Base-by-base conservation (phyloP, 2,888 invertebrate species). In the Melinopterus prodromus region DNA sequence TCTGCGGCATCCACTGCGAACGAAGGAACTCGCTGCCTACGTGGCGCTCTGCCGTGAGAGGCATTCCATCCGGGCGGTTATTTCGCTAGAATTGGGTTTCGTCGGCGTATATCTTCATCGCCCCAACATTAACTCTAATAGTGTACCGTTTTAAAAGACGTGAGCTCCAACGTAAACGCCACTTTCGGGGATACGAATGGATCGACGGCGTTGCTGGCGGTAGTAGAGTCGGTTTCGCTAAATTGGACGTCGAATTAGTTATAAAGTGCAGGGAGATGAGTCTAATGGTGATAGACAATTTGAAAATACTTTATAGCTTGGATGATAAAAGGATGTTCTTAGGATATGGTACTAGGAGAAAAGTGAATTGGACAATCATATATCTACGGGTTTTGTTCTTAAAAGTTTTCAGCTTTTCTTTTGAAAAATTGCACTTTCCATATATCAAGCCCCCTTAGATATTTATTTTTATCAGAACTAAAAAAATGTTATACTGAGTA, bases 71-170 rank as follows among this genome's bases (percentile, higher is more conserved):
- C 35, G 26, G 16, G 74, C 36, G 74, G 74, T 37, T 74, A 74
- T 74, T 74, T 74, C 74, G 74, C 74, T 37, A 7, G 35, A 74
- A 74, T n/a, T 37, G 74, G 37, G 74, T 74, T n/a, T 74, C 74
- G 36, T 36, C 37, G 36, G 74, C 36, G 74, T 74, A 74, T 74
- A 74, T 74, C 74, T 74, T 37, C 74, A 74, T 74, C 74, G 35
- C 35, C 74, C 26, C 35, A 35, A 74, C 74, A 74, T 74, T 74
- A 74, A 74, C 74, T 74, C 74, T 37, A 37, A 37, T 35, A 74
- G 74, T 74, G 35, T 74, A 35, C 74, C 9, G 74, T 37, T 36
- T 74, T 74, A 74, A 74, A 16, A 37, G 74, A 35, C 74, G 74
- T 74, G 74, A 74, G 37, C 74, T 35, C 12, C 74, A 9, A 74